Percentiles rank a stretch among this genome's conserved stretches.
These are phyloP conservation scores for Engraulis encrasicolus DNA, from an alignment of 2,113 vertebrate genomes.

Conservation along the genomic window DNA sequence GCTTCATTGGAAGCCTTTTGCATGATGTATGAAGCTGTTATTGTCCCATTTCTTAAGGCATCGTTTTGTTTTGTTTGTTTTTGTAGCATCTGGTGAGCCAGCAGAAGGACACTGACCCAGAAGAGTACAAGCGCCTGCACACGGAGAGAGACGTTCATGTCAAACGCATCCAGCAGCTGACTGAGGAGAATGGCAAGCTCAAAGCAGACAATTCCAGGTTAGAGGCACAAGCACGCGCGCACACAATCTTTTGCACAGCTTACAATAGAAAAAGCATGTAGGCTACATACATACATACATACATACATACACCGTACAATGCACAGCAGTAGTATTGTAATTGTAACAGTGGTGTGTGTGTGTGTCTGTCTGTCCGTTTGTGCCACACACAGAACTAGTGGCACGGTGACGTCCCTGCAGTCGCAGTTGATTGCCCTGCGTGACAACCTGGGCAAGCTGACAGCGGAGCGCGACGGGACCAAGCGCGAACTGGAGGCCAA, in stretches of 20 bases:
- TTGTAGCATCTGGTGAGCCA: constrained; percentile 90
- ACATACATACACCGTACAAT: no score
- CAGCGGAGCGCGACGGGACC: constrained; percentile 81
- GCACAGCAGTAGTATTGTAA: no score
- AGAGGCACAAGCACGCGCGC: background rate
- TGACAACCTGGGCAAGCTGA: constrained; percentile 81
- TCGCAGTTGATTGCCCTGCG: constrained; percentile 85
- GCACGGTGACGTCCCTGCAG: constrained; percentile 82
- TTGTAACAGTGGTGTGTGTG: no score
- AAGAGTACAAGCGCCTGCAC: constrained; percentile 91
- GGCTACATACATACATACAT: no score
- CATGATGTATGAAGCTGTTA: background rate
- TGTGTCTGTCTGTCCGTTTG: background rate
- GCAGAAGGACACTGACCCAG: constrained; percentile 93
- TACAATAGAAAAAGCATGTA: no score
- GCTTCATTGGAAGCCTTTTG: background rate
- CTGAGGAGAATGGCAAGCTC: constrained; percentile 84
- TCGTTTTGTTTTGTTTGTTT: background rate
- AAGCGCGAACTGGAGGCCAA: constrained; percentile 85
- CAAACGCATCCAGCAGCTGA: constrained; percentile 93
- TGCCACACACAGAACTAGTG: constrained; percentile 75
- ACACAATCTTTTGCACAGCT: background rate
- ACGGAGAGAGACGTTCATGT: constrained; percentile 89
- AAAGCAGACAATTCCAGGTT: constrained; percentile 90
- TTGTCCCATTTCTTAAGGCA: background rate